phyloP scores from a whole-genome alignment of 2,113 vertebrate species.

The Kryptolebias marmoratus region DNA sequence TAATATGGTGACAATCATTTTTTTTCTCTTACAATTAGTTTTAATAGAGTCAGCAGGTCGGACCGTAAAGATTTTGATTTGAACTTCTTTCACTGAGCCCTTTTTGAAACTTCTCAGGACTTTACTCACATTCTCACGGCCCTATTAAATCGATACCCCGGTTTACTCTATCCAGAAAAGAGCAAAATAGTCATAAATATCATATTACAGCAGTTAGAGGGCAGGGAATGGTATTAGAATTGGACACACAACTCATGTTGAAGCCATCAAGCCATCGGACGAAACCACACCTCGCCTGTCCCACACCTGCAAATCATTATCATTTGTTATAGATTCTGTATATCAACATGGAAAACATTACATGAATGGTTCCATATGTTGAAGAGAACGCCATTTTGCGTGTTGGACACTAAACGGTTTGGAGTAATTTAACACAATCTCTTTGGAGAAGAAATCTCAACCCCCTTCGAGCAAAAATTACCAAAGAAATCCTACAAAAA shows the following conservation, averaged over 20 bases:
- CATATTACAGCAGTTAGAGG: constrained; percentile 45
- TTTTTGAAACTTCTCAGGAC: not conserved
- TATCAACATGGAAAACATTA: constrained; percentile 88
- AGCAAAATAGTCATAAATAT: constrained; percentile 54
- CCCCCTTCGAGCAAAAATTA: constrained; percentile 43
- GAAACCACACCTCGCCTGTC: constrained; percentile 67
- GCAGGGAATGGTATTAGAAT: constrained; percentile 18
- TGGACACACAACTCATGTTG: constrained; percentile 56
- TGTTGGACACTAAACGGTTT: constrained; percentile 90
- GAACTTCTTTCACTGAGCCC: constrained; percentile 4
- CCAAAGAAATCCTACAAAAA: constrained; percentile 53
- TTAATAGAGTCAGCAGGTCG: not conserved
- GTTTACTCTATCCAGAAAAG: constrained; percentile 12
- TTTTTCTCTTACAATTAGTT: constrained; percentile 22
- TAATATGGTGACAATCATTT: not conserved
- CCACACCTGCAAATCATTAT: constrained; percentile 93
- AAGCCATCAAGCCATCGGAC: constrained; percentile 65
- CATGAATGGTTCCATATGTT: constrained; percentile 92
- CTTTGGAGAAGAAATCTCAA: constrained; percentile 84
- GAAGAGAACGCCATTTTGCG: constrained; percentile 84
- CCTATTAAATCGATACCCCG: constrained; percentile 27
- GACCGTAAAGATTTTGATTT: constrained; percentile 12
- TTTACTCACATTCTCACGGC: not conserved
- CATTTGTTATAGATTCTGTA: constrained; percentile 92
- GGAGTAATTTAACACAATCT: constrained; percentile 91